Conservation (phyloP, 2,888 invertebrate species). For the Diplolepis rosae region DNA sequence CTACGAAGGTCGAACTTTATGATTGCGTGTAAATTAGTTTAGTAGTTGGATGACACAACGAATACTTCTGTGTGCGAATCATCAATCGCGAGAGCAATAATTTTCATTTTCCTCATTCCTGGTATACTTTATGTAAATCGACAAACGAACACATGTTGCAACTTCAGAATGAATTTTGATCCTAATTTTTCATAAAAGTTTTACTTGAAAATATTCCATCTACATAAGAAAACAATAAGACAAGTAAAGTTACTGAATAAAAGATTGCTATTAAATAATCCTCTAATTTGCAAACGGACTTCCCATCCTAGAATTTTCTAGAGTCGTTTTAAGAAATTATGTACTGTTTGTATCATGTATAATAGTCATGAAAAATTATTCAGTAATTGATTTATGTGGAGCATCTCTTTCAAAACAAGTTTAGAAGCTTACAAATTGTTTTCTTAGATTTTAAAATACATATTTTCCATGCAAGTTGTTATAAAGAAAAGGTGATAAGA, state of each 20-base stretch:
- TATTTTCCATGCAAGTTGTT: too few species aligned
- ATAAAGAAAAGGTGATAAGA: too few species aligned
- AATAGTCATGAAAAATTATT: neutral
- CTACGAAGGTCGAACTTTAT: conserved; percentile 34
- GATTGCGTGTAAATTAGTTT: conserved; percentile 32
- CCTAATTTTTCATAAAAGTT: neutral
- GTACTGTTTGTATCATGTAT: neutral
- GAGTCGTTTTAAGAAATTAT: neutral
- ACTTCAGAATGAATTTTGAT: neutral
- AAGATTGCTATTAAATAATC: neutral
- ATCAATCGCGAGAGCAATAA: neutral
- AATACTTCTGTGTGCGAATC: conserved; percentile 23
- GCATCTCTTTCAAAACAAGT: too few species aligned
- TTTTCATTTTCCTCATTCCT: neutral
- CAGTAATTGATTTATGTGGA: too few species aligned
- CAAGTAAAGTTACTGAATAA: neutral
- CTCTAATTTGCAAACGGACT: neutral
- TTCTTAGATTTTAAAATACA: too few species aligned
- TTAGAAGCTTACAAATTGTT: too few species aligned
- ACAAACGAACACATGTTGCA: neutral
- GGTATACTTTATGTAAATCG: neutral
- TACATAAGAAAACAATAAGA: neutral
- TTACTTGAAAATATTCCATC: neutral
- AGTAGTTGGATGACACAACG: conserved; percentile 20
- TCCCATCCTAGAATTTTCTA: neutral